These are phyloP conservation scores for Stegophylla sp. DNA, from an alignment of 2,888 invertebrate species.

Conservation along the genomic window DNA sequence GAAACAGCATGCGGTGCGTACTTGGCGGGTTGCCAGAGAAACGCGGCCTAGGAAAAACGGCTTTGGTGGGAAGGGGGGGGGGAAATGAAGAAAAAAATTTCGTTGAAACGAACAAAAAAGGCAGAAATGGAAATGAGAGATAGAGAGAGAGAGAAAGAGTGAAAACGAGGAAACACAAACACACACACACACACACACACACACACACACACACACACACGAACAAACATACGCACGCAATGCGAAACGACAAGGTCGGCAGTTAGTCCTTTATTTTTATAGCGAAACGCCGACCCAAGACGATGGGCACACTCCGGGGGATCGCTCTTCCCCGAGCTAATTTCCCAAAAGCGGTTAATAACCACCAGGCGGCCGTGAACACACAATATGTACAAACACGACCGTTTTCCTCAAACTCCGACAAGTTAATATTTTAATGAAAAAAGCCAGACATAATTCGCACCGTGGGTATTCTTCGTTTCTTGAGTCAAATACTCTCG, in stretches of 20 bases:
- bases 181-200: not conserved
- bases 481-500: no score
- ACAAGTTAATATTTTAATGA: conserved; percentile 35
- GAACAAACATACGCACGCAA: not conserved
- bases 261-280: conserved; percentile 33
- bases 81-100: not conserved
- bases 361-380: not conserved
- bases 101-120: not conserved
- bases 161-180: no score
- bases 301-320: not conserved
- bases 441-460: no score
- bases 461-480: no score
- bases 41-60: conserved; percentile 6
- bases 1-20: not conserved
- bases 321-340: not conserved
- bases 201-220: no score
- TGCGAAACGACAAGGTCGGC: not conserved
- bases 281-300: not conserved
- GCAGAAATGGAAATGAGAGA: not conserved
- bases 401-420: not conserved
- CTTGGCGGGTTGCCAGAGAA: not conserved
- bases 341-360: conserved; percentile 18
- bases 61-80: not conserved
- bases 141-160: not conserved
- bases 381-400: conserved; percentile 8